phyloP scores from a whole-genome alignment of 1,140 invertebrate species.

The Drosophila ambigua region DNA sequence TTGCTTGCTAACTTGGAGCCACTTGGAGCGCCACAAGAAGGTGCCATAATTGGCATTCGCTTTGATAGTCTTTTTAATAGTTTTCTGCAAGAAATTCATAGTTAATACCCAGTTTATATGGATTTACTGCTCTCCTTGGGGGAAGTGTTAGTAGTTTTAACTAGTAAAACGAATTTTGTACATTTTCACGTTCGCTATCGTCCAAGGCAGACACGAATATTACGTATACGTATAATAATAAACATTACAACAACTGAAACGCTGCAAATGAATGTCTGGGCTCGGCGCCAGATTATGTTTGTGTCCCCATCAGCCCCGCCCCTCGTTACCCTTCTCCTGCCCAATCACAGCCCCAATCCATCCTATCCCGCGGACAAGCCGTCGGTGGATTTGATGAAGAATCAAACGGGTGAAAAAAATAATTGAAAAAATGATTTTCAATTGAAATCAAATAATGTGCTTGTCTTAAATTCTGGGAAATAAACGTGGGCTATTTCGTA shows the following conservation, averaged over 20 bases:
- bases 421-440: slow-evolving; percentile 3
- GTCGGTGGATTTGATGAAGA: background rate
- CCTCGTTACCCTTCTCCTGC: background rate
- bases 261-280: slow-evolving; percentile 65
- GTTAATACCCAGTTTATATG: background rate
- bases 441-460: slow-evolving; percentile 1
- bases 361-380: background rate
- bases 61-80: background rate
- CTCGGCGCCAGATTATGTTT: slow-evolving; percentile 70
- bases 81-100: background rate
- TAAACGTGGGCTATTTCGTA: background rate
- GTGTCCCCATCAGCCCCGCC: slow-evolving; percentile 25
- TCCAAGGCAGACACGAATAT: slow-evolving; percentile 51
- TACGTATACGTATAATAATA: slow-evolving; percentile 79
- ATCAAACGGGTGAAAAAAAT: background rate
- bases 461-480: too few relatives aligned
- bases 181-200: slow-evolving; percentile 17
- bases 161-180: slow-evolving; percentile 8
- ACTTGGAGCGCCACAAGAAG: background rate
- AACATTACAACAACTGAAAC: slow-evolving; percentile 59
- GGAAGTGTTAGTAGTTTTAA: slow-evolving; percentile 14
- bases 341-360: slow-evolving; percentile 13
- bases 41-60: too few relatives aligned
- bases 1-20: slow-evolving; percentile 21
- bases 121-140: background rate